Conservation (phyloP, 1,140 invertebrate species). For the Augochlora pura region DNA sequence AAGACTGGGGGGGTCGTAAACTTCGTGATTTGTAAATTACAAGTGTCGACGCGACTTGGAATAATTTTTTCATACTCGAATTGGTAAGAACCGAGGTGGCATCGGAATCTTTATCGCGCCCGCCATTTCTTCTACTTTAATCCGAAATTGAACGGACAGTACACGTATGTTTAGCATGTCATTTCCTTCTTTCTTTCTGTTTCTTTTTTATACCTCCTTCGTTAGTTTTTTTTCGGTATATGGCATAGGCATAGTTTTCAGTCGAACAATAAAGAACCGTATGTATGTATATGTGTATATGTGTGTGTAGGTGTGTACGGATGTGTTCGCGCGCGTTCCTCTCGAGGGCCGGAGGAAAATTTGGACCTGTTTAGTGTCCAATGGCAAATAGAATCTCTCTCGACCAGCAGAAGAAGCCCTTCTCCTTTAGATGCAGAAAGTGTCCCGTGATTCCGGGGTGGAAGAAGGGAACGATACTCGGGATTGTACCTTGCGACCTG, state of each 20-base stretch:
- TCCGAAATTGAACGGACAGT: no score
- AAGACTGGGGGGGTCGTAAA: no score
- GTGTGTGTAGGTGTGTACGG: background rate
- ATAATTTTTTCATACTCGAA: no score
- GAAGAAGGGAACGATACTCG: constrained; percentile 32
- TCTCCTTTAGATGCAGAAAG: constrained; percentile 22
- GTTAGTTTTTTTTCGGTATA: constrained; percentile 13
- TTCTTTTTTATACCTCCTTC: constrained; percentile 4
- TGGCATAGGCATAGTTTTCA: constrained; percentile 26
- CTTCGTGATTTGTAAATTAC: no score
- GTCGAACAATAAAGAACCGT: constrained; percentile 11
- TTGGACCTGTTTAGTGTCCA: constrained; percentile 30
- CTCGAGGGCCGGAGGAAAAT: constrained; percentile 17
- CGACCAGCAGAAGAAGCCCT: constrained; percentile 51
- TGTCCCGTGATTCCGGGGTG: constrained; percentile 29
- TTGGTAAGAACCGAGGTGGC: no score
- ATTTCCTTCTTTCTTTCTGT: background rate
- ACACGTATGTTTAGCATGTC: constrained; percentile 6
- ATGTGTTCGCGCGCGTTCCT: background rate
- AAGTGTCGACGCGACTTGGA: no score
- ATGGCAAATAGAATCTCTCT: constrained; percentile 51
- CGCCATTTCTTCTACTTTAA: no score
- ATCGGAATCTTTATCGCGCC: no score
- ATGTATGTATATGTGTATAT: constrained; percentile 11
- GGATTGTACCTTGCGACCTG: background rate